Evolutionary conservation across 2,888 invertebrate species (phyloP), one percentile per base, ranked within the genome.

Genomic region (Drosophila barbarae): DNA sequence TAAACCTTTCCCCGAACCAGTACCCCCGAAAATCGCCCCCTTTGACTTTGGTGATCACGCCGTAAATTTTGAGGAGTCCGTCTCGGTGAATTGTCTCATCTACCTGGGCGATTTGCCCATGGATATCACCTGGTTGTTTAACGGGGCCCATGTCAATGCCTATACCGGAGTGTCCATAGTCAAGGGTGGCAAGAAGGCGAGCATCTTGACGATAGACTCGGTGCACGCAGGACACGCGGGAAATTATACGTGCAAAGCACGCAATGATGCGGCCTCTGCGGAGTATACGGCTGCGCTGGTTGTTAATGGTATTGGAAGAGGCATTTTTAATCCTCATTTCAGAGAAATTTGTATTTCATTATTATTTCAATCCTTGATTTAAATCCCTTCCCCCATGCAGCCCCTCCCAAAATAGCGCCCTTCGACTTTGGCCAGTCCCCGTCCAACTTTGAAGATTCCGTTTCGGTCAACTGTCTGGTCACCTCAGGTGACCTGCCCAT

Each of bases 401-500:
- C 93, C 91, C 92, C 93, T 87, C 95, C 95, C 69, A 93, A 94
- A 91, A 93, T 94, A 87, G 92, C 92, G 83, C 93, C 94, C 73
- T 95, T 95, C 89, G 90, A 93, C 79, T 95, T 95, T 87, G 95
- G 94, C 79, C 93, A 94, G 77, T 91, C 92, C 73, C 92, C 93
- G 35, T 91, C 93, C 73, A 93, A 93, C 87, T 92, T 93, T 76
- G 94, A 93, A 71, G 93, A 94, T 88, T 92, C 93, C 76, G 92
- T 93, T 59, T 93, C 93, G 57, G 91, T 93, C 63, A 92, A 92
- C 79, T 95, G 95, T 89, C 92, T 93, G 52, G 92, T 94, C 71
- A 91, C 93, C 68, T 93, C 93, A 77, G 95, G 96, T 67, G 87
- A 94, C 84, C 85, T 90, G 52, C 94, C 94, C 38, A 91, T 94